Base-by-base conservation (phyloP, 2,113 vertebrate species). In the Pundamilia nyererei region DNA sequence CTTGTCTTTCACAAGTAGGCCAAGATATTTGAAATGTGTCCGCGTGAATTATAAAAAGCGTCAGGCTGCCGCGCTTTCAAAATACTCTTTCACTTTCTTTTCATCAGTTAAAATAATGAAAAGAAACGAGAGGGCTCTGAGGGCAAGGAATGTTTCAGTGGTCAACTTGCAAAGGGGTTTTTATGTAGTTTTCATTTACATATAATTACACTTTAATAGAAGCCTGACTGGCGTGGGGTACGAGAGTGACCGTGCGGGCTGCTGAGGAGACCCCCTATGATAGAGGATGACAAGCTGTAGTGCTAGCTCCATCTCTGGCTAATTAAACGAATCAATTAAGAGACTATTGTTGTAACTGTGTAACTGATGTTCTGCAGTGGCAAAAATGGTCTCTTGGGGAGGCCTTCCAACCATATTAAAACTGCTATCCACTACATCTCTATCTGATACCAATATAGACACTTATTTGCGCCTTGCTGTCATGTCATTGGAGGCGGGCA, bases 271-370 rank as follows among this genome's bases (percentile, higher is more conserved):
- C 95, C 96, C 96, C 95, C 96, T 96, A 86, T 91, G 94, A 96
- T 96, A 97, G 95, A 92, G 95, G 95, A 97, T 97, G 97, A 98
- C 98, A 98, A 96, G 97, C 97, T 89, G 94, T 94, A 95, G 95
- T 93, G 89, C 93, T 95, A 96, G 96, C 97, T 97, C 97, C 97
- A 97, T 98, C 97, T 98, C 97, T 94, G 96, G 97, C 97, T 99
- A 99, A 99, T 99, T 99, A 99, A 99, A 98, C 97, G 97, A 99
- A 99, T 99, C 98, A 99, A 99, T 99, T 99, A 99, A 98, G 96
- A 97, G 96, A 97, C 97, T 97, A 96, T 97, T 97, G 97, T 97
- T 96, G 96, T 97, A 97, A 97, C 97, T 96, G 97, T 96, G 97
- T 97, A 97, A 98, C 97, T 98, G 97, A 98, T 98, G 98, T 98